A percentile compares a stretch with the other conserved stretches of the same genome.
These are phyloP conservation scores for Toxonevra muliebris DNA, from an alignment of 2,888 invertebrate genomes.

Conservation along the genomic window DNA sequence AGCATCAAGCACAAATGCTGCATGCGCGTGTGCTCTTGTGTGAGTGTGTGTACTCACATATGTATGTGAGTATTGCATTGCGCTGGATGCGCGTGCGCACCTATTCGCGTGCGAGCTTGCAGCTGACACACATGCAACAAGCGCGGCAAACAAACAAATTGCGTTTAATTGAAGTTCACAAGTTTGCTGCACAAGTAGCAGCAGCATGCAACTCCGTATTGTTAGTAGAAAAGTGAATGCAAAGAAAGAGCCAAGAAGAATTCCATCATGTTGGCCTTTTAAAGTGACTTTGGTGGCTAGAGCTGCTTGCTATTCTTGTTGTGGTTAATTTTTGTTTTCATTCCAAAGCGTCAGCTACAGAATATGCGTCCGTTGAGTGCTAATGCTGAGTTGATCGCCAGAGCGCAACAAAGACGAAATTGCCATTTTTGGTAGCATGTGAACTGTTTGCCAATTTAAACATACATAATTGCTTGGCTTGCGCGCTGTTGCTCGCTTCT, in stretches of 20 bases:
- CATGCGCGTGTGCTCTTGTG: neutral
- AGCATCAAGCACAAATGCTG: slow-evolving; percentile 14
- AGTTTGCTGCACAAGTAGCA: slow-evolving; percentile 15
- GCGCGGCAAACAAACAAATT: slow-evolving; percentile 49
- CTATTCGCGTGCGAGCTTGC: neutral
- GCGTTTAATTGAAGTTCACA: slow-evolving; percentile 49
- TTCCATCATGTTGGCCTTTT: slow-evolving; percentile 20
- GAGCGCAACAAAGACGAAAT: slow-evolving; percentile 4
- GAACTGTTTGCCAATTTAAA: slow-evolving; percentile 49
- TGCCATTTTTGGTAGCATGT: slow-evolving; percentile 46
- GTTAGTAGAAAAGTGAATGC: neutral
- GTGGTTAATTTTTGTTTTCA: no score
- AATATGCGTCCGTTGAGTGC: neutral
- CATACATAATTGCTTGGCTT: slow-evolving; percentile 35
- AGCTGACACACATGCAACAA: neutral
- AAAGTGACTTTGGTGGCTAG: no score
- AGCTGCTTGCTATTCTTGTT: no score
- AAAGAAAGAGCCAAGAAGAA: slow-evolving; percentile 21
- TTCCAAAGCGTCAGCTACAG: slow-evolving; percentile 1
- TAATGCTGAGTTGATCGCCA: neutral
- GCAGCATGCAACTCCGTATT: slow-evolving; percentile 22
- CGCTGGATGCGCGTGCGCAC: slow-evolving; percentile 22
- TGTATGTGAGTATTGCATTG: neutral
- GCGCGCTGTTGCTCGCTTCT: slow-evolving; percentile 36
- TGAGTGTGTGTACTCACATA: neutral